A percentile compares a stretch with the other conserved stretches of the same genome.
Conservation (phyloP, 2,888 invertebrate genomes). For the Hipparchia semele region DNA sequence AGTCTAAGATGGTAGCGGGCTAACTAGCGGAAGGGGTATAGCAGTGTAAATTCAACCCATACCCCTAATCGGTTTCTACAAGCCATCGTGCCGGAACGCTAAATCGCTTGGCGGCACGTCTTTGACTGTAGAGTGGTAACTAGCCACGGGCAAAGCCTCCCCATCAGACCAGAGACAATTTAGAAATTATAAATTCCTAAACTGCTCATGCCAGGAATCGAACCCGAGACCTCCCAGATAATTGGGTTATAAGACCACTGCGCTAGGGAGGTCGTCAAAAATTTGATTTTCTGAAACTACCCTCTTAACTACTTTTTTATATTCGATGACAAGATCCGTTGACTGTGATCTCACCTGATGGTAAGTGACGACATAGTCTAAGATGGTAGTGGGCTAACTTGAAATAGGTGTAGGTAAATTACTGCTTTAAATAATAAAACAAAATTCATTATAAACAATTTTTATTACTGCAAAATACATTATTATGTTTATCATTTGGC, state of each 20-base stretch:
- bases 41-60: too few species aligned
- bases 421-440: constrained; percentile 52
- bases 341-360: too few species aligned
- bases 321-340: neutral
- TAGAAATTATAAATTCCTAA: too few species aligned
- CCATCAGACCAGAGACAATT: neutral
- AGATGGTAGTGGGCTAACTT: too few species aligned
- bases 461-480: constrained; percentile 79
- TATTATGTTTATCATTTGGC: constrained; percentile 81
- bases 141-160: neutral
- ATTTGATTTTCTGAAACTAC: too few species aligned
- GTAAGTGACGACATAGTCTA: neutral
- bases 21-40: too few species aligned
- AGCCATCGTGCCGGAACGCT: neutral
- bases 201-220: too few species aligned
- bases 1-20: too few species aligned
- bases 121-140: neutral
- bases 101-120: neutral
- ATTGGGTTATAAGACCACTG: too few species aligned
- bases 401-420: too few species aligned
- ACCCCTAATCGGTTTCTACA: neutral
- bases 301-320: neutral
- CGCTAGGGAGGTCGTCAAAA: too few species aligned
- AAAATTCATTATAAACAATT: constrained; percentile 63
- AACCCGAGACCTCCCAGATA: too few species aligned